Conservation (phyloP, 2,888 invertebrate genomes). For the Nemotelus pantherinus region DNA sequence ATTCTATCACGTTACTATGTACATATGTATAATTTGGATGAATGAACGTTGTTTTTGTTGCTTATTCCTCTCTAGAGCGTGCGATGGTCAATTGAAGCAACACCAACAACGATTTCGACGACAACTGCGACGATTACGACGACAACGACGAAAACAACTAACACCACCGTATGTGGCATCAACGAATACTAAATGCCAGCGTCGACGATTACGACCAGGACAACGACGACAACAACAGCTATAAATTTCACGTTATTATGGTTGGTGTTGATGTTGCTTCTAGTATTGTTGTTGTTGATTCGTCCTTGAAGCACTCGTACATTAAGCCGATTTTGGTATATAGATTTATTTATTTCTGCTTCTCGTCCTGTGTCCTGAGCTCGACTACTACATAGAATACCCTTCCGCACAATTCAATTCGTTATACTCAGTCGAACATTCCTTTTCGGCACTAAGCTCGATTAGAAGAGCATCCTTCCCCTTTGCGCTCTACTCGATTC, state of each 20-base stretch:
- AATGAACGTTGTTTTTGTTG: slow-evolving; percentile 36
- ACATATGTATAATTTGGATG: background rate
- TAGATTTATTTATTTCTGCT: slow-evolving; percentile 5
- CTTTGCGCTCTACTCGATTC: slow-evolving; percentile 23
- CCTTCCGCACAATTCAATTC: slow-evolving; percentile 1
- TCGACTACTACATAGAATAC: slow-evolving; percentile 4
- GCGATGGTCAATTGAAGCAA: background rate
- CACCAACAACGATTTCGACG: background rate
- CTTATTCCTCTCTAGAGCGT: background rate
- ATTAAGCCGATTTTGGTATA: slow-evolving; percentile 6
- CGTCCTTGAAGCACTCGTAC: slow-evolving; percentile 33
- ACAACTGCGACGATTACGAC: slow-evolving; percentile 5
- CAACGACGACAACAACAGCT: slow-evolving; percentile 2
- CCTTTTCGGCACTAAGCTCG: slow-evolving; percentile 4
- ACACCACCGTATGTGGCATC: background rate
- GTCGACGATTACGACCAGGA: slow-evolving; percentile 4
- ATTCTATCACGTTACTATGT: slow-evolving; percentile 17
- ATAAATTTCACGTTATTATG: slow-evolving; percentile 25
- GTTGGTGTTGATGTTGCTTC: slow-evolving; percentile 13
- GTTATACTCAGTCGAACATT: background rate
- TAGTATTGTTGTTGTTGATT: slow-evolving; percentile 14
- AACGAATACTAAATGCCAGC: background rate
- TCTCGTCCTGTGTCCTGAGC: slow-evolving; percentile 8
- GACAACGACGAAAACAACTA: slow-evolving; percentile 8
- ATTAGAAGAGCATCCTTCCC: slow-evolving; percentile 4